phyloP scores from a whole-genome alignment of 2,888 invertebrate species.

The Apodemia hepburni region DNA sequence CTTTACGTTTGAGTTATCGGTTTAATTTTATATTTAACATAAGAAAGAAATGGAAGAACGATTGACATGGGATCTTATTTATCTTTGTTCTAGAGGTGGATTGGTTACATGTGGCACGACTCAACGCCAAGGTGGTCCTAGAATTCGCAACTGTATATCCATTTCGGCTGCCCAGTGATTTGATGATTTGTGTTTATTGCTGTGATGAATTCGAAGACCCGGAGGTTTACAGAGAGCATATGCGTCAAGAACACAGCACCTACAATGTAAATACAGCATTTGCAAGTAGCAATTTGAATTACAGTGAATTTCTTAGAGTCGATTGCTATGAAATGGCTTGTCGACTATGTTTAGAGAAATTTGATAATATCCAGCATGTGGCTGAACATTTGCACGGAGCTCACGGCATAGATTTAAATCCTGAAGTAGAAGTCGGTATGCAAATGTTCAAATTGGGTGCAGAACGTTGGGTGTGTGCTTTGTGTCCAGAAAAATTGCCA shows the following conservation, averaged over 20 bases:
- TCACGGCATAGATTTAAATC: slow-evolving; percentile 42
- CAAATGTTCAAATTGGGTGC: slow-evolving; percentile 47
- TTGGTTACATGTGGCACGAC: slow-evolving; percentile 47
- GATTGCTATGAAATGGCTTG: slow-evolving; percentile 50
- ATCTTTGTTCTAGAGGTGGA: slow-evolving; percentile 29
- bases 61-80: slow-evolving; percentile 7
- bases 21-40: slow-evolving; percentile 11
- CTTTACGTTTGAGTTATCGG: too few relatives aligned
- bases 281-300: slow-evolving; percentile 33
- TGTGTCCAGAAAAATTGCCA: slow-evolving; percentile 43
- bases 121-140: slow-evolving; percentile 50
- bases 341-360: slow-evolving; percentile 40
- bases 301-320: slow-evolving; percentile 35
- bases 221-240: slow-evolving; percentile 44
- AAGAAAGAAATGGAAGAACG: not conserved
- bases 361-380: slow-evolving; percentile 34
- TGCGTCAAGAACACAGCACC: slow-evolving; percentile 40
- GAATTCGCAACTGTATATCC: slow-evolving; percentile 51
- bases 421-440: slow-evolving; percentile 45
- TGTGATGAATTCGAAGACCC: slow-evolving; percentile 43
- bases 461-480: slow-evolving; percentile 45
- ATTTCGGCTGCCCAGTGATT: slow-evolving; percentile 48
- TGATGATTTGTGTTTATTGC: slow-evolving; percentile 53
- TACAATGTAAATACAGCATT: slow-evolving; percentile 42
- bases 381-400: slow-evolving; percentile 41